Evolutionary conservation across 2,797 vertebrate genomes (phyloP), one percentile per base, ranked within the genome.

Genomic region (Todus mexicanus): DNA sequence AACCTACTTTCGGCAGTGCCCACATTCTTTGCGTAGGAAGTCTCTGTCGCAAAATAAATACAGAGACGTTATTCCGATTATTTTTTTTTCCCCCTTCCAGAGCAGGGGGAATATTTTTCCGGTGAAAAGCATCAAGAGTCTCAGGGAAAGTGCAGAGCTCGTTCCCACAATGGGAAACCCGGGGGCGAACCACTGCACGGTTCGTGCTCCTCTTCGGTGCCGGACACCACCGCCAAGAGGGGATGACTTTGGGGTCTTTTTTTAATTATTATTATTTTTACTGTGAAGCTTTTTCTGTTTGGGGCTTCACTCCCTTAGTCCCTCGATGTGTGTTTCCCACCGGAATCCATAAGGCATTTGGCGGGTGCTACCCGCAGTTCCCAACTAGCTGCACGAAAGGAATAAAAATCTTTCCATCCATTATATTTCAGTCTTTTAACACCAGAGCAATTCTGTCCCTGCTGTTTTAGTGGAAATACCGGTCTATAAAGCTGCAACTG

Each of bases 391-490:
- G 79, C 86, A 88, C 71, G 88, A 95, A 87, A 90, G 91, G 94
- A 91, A 94, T 88, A 86, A 94, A 96, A 94, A 94, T 88, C 92
- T 96, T 92, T 96, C 95, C 87, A 94, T 93, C 93, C 91, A 91
- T 94, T 92, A 96, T 80, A 93, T 94, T 94, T 93, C 94, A 77
- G 93, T 43, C 92, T 95, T 96, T 97, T 94, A 93, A 94, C 95
- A 94, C 92, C 89, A 77, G 71, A 80, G 94, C 92, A 97, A 96
- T 95, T 96, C 95, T 93, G 87, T 96, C 89, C 95, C 96, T 95
- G 96, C 95, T 95, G 93, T 96, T 97, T 97, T 97, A 96, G 94
- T 96, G 96, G 93, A 96, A 97, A 94, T 92, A 90, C 84, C 87
- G 96, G 85, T 96, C 94, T 94, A 97, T 96, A 97, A 97, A 97